Base-by-base conservation (phyloP, 2,888 invertebrate genomes). In the Perdita meconis region DNA sequence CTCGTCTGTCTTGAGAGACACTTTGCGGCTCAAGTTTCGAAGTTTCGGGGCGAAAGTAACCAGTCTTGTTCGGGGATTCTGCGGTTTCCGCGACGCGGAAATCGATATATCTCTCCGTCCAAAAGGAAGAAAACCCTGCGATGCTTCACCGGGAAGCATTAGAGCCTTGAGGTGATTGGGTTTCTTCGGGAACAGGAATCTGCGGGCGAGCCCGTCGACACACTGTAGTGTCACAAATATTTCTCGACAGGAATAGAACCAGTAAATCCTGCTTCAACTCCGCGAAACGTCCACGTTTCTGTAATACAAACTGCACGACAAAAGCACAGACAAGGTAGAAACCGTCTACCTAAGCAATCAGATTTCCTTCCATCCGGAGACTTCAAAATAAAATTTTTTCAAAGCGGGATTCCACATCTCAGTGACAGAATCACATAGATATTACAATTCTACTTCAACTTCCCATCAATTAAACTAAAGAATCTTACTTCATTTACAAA, bases 51-150 rank as follows among this genome's bases (percentile, higher is more conserved):
- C 66, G 64, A 63, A 77, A 64, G 63, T 51, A 16, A 38, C 30
- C 42, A 8, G 63, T 63, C 59, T 55, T 65, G 77, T 66, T 75
- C 24, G 75, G 66, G 55, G 75, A 75, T 75, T 74, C 75, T 75
- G 75, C 44, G 75, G 75, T 75, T 75, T 75, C 59, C 75, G 74
- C 74, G 74, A 75, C 74, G 55, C 74, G 75, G 75, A 75, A 75
- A 75, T 55, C 75, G 75, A 75, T 75, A 65, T 65, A 74, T 65
- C 74, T 64, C 75, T 44, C 10, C 75, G 53, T 12, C 47, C 60
- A 65, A 60, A 75, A 75, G 65, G 75, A 75, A 75, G 75, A 75
- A 75, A 60, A 34, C 75, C 75, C 47, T 65, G 34, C 55, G 75
- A 74, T 59, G 74, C 57, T 36, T 26, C 24, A 44, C 53, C 16